Evolutionary conservation across 2,113 vertebrate genomes (phyloP), one percentile per base, ranked within the genome.

Genomic region (Bostrychus sinensis): DNA sequence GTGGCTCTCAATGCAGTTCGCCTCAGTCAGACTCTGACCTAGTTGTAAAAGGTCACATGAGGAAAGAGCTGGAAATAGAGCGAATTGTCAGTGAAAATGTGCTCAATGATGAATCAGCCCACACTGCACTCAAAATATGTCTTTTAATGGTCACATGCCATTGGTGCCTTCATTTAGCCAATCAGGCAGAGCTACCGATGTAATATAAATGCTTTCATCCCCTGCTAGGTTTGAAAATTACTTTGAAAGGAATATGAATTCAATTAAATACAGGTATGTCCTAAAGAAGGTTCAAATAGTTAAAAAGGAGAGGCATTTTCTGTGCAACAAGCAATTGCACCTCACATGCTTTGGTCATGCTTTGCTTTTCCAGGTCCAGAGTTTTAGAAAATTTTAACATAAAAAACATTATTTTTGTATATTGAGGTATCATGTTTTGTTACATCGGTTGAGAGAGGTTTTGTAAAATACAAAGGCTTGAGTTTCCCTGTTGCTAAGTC

Each of bases 11-110:
- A 39, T 10, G 20, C 55, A 65, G 51, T 67, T 58, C 48, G 34
- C 65, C 68, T 72, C 62, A 66, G 57, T 46, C 54, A 54, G 72
- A 32, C 10, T 38, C 58, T 75, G 77, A 77, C 70, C 71, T 56
- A 80, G 46, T 74, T 83, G 68, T 30, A 54, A 22, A 55, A 50
- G 67, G 67, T 75, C 3, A 12, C 30, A 16, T 43, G 8, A 70
- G 69, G 62, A 70, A 58, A 57, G n/a, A 30, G 55, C 38, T 37
- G 17, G 19, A 3, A 51, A 28, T 26, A 26, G 25, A n/a, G 48
- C 25, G 7, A 14, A 51, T 51, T 7, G 23, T 50, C 25, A 8
- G 23, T 4, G 7, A 28, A 51, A 51, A 28, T 28, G 48, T 28
- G 25, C 25, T 8, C 48, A 30, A 16, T 51, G 48, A 51, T 51